Percentiles rank a stretch among this genome's conserved stretches.
These are phyloP conservation scores for Poecilobothrus nobilitatus DNA, from an alignment of 2,888 invertebrate species.

Conservation along the genomic window DNA sequence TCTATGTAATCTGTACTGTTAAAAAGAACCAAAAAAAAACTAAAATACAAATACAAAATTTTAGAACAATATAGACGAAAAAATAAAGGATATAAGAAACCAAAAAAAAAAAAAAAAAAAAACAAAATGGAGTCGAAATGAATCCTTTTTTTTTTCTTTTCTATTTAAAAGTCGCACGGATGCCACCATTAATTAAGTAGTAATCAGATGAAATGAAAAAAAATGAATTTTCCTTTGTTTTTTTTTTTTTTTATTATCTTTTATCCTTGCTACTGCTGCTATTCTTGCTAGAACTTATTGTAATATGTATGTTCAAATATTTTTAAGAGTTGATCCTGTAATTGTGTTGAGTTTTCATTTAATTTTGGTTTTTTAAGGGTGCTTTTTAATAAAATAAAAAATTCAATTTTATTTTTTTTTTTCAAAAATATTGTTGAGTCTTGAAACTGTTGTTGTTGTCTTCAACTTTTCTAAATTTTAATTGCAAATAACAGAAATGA, in stretches of 20 bases:
- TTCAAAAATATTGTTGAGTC: too few species aligned
- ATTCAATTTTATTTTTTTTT: too few species aligned
- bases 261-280: too few species aligned
- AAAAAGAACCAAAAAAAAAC: neutral
- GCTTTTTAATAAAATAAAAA: too few species aligned
- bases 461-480: too few species aligned
- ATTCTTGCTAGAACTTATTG: too few species aligned
- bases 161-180: neutral
- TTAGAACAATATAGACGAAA: neutral
- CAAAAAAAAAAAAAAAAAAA: neutral
- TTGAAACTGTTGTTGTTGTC: too few species aligned
- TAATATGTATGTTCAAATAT: too few species aligned
- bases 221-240: slow-evolving; percentile 12
- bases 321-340: too few species aligned
- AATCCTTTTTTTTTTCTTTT: neutral
- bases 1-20: neutral
- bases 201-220: slow-evolving; percentile 17
- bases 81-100: neutral
- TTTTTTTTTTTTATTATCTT: neutral
- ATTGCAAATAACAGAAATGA: too few species aligned
- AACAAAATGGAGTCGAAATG: neutral
- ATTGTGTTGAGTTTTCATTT: too few species aligned
- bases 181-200: slow-evolving; percentile 20
- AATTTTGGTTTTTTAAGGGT: too few species aligned
- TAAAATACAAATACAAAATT: neutral